Evolutionary conservation across 2,797 vertebrate species (phyloP), one percentile per base, ranked within the genome.

Genomic region (Neosilurus hyrtlii): DNA sequence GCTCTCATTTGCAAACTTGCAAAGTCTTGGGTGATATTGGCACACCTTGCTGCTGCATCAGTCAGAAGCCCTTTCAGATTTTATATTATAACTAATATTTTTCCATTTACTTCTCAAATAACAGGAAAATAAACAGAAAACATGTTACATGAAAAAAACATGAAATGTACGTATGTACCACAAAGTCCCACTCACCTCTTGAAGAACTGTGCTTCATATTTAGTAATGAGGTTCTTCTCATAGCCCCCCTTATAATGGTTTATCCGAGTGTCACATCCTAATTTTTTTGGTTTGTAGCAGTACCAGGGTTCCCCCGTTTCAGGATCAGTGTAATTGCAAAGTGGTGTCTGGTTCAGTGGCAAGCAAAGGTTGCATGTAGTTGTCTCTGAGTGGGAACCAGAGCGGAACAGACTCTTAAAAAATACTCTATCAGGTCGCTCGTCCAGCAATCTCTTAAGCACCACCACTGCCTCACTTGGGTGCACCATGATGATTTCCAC

Each of bases 171-270:
- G 8, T 5, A 1, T 43, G 43, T 8, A 43, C 43, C 43, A 43
- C 43, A 43, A 43, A 43, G 43, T 8, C 43, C 43, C 43, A 43
- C 43, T 43, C 78, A 95, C 97, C 95, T 98, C 92, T 97, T 96
- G 89, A 99, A 98, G 87, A 97, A 95, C 82, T 95, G 89, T 0
- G 92, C 94, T 86, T 99, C 96, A 12, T 95, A 92, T 51, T 90
- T 90, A 15, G 94, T 95, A 77, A 99, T 92, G 81, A 99, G 95
- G 85, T 95, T 93, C 89, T 97, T 98, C 66, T 95, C 90, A 88
- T 97, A 98, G 30, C 96, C 97, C 18, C 97, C 97, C 91, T 98
- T 98, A 87, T 94, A 95, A 57, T 99, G 98, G 91, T 94, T 97
- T 86, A 99, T 93, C 82, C 97, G 94, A 87, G 92, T 96, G 88